Percentiles rank a stretch among this genome's conserved stretches.
Evolutionary conservation across 2,113 vertebrate genomes (phyloP).

Genomic region (Sebastes schlegelii): DNA sequence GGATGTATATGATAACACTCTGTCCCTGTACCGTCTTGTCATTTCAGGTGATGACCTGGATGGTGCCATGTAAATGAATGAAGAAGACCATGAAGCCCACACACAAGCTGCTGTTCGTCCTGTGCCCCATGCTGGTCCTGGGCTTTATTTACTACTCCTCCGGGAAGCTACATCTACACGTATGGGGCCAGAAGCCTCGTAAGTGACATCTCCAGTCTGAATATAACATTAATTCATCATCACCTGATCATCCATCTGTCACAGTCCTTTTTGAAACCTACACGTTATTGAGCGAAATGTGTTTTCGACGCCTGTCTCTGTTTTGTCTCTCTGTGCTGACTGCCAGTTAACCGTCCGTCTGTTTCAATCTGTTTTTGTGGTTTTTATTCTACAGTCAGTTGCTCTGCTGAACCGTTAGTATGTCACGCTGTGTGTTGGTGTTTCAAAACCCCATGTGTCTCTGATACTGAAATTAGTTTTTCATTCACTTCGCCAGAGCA

Average conservation of each 20-base stretch:
- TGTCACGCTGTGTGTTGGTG: constrained; percentile 20
- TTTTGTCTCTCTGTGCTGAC: constrained; percentile 48
- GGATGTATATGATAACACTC: constrained; percentile 2
- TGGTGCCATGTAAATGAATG: constrained; percentile 91
- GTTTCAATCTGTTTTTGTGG: constrained; percentile 1
- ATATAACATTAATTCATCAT: constrained; percentile 10
- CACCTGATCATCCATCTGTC: constrained; percentile 32
- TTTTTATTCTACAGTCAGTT: constrained; percentile 5
- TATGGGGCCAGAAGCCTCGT: constrained; percentile 94
- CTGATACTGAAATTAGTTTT: constrained; percentile 11
- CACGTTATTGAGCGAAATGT: not conserved
- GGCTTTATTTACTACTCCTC: constrained; percentile 97
- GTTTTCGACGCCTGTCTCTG: not conserved
- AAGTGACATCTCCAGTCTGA: constrained; percentile 82
- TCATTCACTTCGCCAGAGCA: constrained; percentile 14
- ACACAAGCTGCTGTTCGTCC: constrained; percentile 95
- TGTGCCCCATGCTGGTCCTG: constrained; percentile 95
- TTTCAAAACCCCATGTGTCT: constrained; percentile 2
- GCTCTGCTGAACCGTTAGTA: not conserved
- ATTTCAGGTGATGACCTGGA: constrained; percentile 87
- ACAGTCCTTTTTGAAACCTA: not conserved
- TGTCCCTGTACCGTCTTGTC: not conserved
- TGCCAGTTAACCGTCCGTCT: constrained; percentile 4
- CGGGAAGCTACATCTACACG: constrained; percentile 91
- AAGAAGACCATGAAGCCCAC: constrained; percentile 92